Conservation (phyloP, 2,113 vertebrate genomes). For the Xiphophorus hellerii region DNA sequence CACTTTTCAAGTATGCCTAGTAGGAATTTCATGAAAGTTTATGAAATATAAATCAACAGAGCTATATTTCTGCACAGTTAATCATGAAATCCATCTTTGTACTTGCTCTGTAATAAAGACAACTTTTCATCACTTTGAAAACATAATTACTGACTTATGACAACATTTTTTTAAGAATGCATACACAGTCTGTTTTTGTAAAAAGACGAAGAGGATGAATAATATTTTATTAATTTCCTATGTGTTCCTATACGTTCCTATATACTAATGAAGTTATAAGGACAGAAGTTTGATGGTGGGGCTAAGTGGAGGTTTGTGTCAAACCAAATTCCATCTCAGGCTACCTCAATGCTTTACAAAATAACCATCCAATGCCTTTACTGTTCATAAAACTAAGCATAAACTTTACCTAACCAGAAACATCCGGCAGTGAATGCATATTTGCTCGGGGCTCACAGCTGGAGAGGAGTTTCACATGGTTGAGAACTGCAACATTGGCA, state of each 20-base stretch:
- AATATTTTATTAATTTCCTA: background rate
- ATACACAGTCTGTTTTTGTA: slow-evolving; percentile 9
- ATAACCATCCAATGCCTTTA: slow-evolving; percentile 45
- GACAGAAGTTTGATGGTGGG: slow-evolving; percentile 22
- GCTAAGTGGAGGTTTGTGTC: slow-evolving; percentile 23
- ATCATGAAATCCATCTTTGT: slow-evolving; percentile 9
- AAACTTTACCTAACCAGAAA: slow-evolving; percentile 43
- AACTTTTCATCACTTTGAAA: slow-evolving; percentile 1
- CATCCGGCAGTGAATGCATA: slow-evolving; percentile 24
- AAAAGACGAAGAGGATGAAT: background rate
- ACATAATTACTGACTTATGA: slow-evolving; percentile 22
- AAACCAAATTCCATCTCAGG: slow-evolving; percentile 25
- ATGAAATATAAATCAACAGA: slow-evolving; percentile 45
- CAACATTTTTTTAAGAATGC: slow-evolving; percentile 18
- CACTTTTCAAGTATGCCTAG: slow-evolving; percentile 41
- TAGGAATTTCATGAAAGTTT: slow-evolving; percentile 43
- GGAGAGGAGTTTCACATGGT: slow-evolving; percentile 43
- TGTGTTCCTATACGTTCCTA: background rate
- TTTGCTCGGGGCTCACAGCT: slow-evolving; percentile 38
- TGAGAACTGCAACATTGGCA: slow-evolving; percentile 28
- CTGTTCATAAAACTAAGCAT: slow-evolving; percentile 62
- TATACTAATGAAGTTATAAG: slow-evolving; percentile 3
- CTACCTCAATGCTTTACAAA: slow-evolving; percentile 28
- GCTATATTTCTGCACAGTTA: background rate
- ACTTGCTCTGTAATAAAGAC: slow-evolving; percentile 25